phyloP scores from a whole-genome alignment of 2,113 vertebrate genomes.

The Anarhynchus alexandrinus region DNA sequence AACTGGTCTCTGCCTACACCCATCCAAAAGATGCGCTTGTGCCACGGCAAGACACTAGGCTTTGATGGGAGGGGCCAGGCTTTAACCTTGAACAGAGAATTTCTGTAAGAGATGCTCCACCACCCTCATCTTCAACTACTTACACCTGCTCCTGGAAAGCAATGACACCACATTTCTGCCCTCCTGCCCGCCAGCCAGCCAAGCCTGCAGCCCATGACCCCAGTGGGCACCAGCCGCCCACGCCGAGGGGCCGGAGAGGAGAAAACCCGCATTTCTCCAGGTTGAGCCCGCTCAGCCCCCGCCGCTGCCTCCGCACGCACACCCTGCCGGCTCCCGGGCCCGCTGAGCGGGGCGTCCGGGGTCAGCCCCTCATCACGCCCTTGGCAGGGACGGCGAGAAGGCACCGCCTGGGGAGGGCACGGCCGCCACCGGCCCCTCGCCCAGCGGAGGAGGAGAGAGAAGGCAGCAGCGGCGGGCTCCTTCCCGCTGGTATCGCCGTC shows the following conservation, averaged over 20 bases:
- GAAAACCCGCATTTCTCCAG: neutral
- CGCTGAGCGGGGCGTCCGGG: neutral
- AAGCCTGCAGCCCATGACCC: neutral
- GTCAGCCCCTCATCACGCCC: neutral
- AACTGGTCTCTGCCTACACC: neutral
- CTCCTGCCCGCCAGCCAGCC: neutral
- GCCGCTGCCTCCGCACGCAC: neutral
- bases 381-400: neutral
- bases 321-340: neutral
- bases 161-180: slow-evolving; percentile 49
- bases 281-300: neutral
- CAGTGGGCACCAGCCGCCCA: neutral
- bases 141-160: neutral
- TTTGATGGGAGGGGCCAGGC: neutral
- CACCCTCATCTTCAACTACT: neutral
- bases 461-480: too few species aligned
- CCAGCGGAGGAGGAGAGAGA: rapidly evolving
- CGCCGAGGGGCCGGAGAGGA: too few species aligned
- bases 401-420: neutral
- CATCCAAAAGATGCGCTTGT: neutral
- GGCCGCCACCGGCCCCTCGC: neutral
- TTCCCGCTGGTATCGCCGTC: neutral
- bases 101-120: neutral
- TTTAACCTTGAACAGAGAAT: slow-evolving; percentile 30
- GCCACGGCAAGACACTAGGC: neutral